Evolutionary conservation across 2,797 vertebrate species (phyloP), one percentile per base, ranked within the genome.

Genomic region (Crenichthys baileyi): DNA sequence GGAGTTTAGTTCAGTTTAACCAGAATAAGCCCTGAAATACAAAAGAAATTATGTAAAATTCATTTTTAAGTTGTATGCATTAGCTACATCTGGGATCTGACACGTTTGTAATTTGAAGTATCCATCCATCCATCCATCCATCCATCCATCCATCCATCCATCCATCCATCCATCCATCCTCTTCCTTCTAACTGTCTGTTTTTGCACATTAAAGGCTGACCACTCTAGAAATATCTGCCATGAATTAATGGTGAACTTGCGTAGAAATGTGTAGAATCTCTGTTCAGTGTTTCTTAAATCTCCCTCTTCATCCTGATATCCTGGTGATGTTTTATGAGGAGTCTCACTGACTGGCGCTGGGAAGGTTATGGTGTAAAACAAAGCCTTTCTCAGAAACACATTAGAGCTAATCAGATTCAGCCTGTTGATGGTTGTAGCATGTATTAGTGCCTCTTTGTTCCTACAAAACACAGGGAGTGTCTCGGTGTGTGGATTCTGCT

Each of bases 341-440:
- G 70, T 86, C 83, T 80, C 77, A 84, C 84, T 75, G 50, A 46
- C 74, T 75, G 87, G 48, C 61, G 2, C 77, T 60, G 80, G 77
- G 65, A 70, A 83, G 76, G 85, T 76, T 83, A 84, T 48, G 75
- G 76, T 56, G 89, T 79, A 81, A 90, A 89, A 93, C 90, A 92
- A 92, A 91, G 90, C 78, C 83, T 81, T 88, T 91, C 90, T 91
- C 83, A 90, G 90, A 86, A 88, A 80, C 82, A 87, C 83, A 92
- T 78, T 79, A 91, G 86, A 80, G 83, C 88, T 93, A 90, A 93
- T 95, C 89, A 88, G 83, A 93, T 92, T 91, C 88, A 86, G 92
- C 82, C 88, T 85, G 92, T 83, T 83, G 86, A 90, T 85, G 88
- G 84, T 90, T 44, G 91, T 89, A 89, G 81, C 48, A 39, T 88